Base-by-base conservation (phyloP, 2,797 vertebrate species). In the Neoniphon sammara region DNA sequence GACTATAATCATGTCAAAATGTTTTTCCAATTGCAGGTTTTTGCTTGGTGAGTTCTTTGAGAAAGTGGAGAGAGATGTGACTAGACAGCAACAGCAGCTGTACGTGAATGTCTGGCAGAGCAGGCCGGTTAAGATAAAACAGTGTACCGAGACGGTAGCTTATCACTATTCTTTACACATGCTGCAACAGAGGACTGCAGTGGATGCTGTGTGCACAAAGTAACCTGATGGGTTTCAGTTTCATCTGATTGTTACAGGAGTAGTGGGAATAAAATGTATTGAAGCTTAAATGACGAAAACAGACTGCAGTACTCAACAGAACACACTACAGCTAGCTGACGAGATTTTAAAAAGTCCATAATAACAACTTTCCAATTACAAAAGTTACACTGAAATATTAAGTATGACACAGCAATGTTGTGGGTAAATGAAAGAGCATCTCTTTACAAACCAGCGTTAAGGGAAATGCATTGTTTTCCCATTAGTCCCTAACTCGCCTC, bases 131-230 rank as follows among this genome's bases (percentile, higher is more conserved):
- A 81, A 86, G 87, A 91, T 90, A 80, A 90, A 90, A 86, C 82
- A 66, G 85, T 75, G 72, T 70, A 63, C 77, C 64, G 83, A 91
- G 88, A 80, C 66, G 9, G 83, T 10, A 75, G 83, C 88, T 92
- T 82, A 91, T 93, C 91, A 85, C 87, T 92, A 93, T 93, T 93
- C 91, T 86, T 88, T 80, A 84, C 88, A 87, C 91, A 89, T 18
- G 70, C 75, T 74, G 85, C 82, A 68, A 84, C 65, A 76, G 57
- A 89, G 82, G 82, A 88, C 84, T 91, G 91, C 90, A 86, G 91
- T 83, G 76, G 80, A 81, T 54, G 78, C 85, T 83, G 65, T 67
- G 69, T 68, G 75, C 83, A 89, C 83, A 83, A 66, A 85, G 85
- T 81, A 58, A 50, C 69, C 20, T 25, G 77, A 80, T 21, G 0